These are phyloP conservation scores for Pongo pygmaeus DNA, from an alignment of 2,113 vertebrate species.

Conservation along the genomic window DNA sequence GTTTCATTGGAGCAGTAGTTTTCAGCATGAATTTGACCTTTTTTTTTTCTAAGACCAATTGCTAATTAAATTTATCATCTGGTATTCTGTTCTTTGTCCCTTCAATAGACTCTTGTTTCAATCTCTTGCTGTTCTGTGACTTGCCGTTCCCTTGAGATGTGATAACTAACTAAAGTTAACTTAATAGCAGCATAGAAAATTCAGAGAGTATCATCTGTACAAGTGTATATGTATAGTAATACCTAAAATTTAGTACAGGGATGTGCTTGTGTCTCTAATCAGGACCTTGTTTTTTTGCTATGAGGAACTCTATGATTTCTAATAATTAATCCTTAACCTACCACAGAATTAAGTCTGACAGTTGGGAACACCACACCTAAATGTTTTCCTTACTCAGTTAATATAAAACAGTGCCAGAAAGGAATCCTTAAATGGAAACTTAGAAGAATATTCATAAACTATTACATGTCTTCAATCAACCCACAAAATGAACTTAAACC, in stretches of 20 bases:
- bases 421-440: slow-evolving; percentile 16
- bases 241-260: neutral
- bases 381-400: neutral
- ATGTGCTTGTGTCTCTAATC: neutral
- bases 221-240: neutral
- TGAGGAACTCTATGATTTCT: neutral
- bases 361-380: neutral
- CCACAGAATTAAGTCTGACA: neutral
- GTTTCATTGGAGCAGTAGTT: neutral
- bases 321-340: neutral
- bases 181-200: neutral
- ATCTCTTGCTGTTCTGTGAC: neutral
- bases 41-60: neutral
- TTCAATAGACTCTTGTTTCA: neutral
- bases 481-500: neutral
- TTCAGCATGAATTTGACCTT: neutral
- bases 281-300: neutral
- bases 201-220: neutral
- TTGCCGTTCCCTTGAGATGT: neutral
- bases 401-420: neutral
- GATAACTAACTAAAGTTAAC: neutral
- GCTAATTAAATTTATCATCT: neutral
- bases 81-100: neutral
- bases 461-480: neutral
- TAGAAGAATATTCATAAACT: slow-evolving; percentile 4